A percentile compares a stretch with the other conserved stretches of the same genome.
These are phyloP conservation scores for Clarias batrachus DNA, from an alignment of 2,113 vertebrate genomes.

Conservation along the genomic window DNA sequence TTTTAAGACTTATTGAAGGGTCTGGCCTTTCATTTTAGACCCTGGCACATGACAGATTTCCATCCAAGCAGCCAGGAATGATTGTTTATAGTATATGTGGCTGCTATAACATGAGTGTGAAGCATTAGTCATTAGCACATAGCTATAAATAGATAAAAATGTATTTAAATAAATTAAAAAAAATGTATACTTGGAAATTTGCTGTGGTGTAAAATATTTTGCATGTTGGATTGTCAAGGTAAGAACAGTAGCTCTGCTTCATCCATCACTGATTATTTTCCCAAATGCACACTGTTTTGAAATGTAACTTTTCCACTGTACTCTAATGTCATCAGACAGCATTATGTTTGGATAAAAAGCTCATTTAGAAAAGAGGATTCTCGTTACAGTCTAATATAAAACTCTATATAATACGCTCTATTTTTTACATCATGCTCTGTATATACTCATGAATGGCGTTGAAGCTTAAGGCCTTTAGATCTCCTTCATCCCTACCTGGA, in stretches of 20 bases:
- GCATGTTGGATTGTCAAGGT: background rate
- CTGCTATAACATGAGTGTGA: background rate
- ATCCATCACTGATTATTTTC: too few relatives aligned
- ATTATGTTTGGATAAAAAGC: background rate
- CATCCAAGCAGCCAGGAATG: background rate
- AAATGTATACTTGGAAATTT: background rate
- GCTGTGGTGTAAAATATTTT: background rate
- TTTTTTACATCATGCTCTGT: background rate
- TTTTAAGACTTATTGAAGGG: background rate
- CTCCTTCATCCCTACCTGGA: background rate
- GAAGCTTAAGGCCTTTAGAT: background rate
- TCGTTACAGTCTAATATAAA: background rate
- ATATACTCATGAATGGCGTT: background rate
- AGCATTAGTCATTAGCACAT: background rate
- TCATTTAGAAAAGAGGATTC: background rate
- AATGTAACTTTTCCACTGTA: background rate
- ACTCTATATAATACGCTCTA: conserved; percentile 31
- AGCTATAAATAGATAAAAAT: background rate
- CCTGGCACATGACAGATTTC: background rate
- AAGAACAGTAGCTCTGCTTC: too few relatives aligned
- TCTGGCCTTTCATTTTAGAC: background rate
- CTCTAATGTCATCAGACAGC: background rate
- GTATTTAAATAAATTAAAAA: background rate
- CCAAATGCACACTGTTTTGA: too few relatives aligned
- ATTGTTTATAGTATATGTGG: background rate